Evolutionary conservation across 2,888 invertebrate genomes (phyloP), one percentile per base, ranked within the genome.

Genomic region (Eumerus sabulonum): DNA sequence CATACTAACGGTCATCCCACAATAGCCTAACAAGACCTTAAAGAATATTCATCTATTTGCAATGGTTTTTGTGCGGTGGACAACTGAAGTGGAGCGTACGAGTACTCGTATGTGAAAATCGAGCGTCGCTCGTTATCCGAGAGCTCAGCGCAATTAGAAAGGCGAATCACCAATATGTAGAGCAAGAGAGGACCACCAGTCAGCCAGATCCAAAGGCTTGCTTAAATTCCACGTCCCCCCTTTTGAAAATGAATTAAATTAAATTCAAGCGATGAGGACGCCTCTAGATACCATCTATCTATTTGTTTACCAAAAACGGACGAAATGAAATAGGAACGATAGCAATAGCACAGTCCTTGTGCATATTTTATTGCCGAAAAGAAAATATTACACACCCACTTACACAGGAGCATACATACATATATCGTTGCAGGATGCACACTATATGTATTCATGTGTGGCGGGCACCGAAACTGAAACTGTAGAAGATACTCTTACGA

Each of bases 361-460:
- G 77, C 51, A 76, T 76, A 70, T 70, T 62, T 79, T 74, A 56
- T 74, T 70, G 42, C 50, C 38, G 19, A 73, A 73, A 68, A 73
- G 79, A 79, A 79, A 74, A 79, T 68, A 74, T 74, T 60, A 50
- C 45, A 79, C 56, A 70, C 35, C 35, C 50, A 36, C 14, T 14
- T 18, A 38, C 56, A 27, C 27, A 27, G 27, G 44, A 14, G 17
- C 14, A 44, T 5, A n/a, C n/a, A n/a, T n/a, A n/a, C n/a, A n/a
- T n/a, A n/a, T n/a, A n/a, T 51, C 12, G 12, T 40, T 40, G 40
- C 40, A 7, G 45, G 17, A 54, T 59, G 48, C n/a, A 18, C 62
- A 42, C 11, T 45, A 19, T 50, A 64, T 74, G 53, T 54, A 60
- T 67, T 56, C 45, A 40, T 40, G 13, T 35, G 40, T 19, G 36